Conservation (phyloP, 1,140 invertebrate genomes). For the Oreohelix idahoensis region DNA sequence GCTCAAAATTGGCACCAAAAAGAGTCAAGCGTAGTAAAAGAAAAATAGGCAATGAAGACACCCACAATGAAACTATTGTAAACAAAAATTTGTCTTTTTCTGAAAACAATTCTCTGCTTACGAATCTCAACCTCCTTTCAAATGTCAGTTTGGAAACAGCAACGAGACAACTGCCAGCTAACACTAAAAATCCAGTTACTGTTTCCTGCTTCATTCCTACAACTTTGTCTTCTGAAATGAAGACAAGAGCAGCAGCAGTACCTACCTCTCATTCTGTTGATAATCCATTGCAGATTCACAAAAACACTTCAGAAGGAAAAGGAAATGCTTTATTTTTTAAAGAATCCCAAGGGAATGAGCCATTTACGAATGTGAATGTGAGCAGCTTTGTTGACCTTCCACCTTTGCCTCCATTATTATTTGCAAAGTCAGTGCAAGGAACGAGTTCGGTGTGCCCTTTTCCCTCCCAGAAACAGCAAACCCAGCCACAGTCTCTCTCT, state of each 20-base stretch:
- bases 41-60: not conserved
- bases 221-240: not conserved
- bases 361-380: not conserved
- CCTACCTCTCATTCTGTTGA: not conserved
- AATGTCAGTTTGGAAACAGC: conserved; percentile 26
- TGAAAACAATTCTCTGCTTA: conserved; percentile 1
- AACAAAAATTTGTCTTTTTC: not conserved
- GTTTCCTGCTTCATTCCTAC: not conserved
- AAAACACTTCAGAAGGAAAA: not conserved
- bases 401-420: not conserved
- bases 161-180: not conserved
- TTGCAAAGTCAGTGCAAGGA: not conserved
- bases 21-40: not conserved
- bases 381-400: not conserved
- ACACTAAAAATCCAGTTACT: not conserved
- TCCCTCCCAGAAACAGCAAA: not conserved
- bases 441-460: not conserved
- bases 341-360: not conserved
- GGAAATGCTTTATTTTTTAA: not conserved
- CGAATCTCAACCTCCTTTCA: conserved; percentile 32
- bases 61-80: not conserved
- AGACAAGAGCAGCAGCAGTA: not conserved
- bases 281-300: not conserved
- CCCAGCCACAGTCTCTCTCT: not conserved
- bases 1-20: conserved; percentile 4